A percentile compares a stretch with the other conserved stretches of the same genome.
Conservation (phyloP, 37 sponge, comb jelly and placozoan genomes). For the Geodia barretti region DNA sequence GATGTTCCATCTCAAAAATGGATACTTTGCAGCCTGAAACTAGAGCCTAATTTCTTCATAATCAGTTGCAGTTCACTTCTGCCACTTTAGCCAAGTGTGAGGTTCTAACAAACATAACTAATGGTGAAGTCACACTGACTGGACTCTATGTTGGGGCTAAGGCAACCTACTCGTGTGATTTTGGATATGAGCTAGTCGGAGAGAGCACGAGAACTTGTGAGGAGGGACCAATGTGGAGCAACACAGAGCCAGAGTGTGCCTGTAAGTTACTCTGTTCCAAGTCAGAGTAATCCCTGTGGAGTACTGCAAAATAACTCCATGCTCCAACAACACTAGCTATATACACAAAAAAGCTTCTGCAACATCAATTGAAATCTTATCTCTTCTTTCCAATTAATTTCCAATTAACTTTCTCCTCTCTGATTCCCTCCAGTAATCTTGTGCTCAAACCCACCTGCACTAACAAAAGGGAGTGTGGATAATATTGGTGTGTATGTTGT, state of each 20-base stretch:
- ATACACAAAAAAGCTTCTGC: too few relatives aligned
- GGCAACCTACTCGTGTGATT: neutral
- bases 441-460: neutral
- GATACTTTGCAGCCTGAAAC: too few relatives aligned
- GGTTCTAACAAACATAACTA: neutral
- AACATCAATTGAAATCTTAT: too few relatives aligned
- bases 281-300: too few relatives aligned
- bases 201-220: neutral
- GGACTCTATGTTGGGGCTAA: neutral
- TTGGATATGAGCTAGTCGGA: neutral
- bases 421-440: neutral
- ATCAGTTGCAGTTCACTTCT: neutral
- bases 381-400: too few relatives aligned
- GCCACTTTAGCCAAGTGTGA: neutral
- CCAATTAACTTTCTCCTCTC: too few relatives aligned
- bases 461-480: neutral
- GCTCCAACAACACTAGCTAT: too few relatives aligned
- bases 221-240: neutral
- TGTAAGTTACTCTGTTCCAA: neutral
- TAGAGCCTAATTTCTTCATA: too few relatives aligned
- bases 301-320: too few relatives aligned
- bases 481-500: neutral
- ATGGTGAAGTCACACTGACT: neutral
- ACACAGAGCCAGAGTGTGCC: neutral
- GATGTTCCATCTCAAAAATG: too few relatives aligned